These are phyloP conservation scores for Pleuronectes platessa DNA, from an alignment of 2,113 vertebrate species.

Conservation along the genomic window DNA sequence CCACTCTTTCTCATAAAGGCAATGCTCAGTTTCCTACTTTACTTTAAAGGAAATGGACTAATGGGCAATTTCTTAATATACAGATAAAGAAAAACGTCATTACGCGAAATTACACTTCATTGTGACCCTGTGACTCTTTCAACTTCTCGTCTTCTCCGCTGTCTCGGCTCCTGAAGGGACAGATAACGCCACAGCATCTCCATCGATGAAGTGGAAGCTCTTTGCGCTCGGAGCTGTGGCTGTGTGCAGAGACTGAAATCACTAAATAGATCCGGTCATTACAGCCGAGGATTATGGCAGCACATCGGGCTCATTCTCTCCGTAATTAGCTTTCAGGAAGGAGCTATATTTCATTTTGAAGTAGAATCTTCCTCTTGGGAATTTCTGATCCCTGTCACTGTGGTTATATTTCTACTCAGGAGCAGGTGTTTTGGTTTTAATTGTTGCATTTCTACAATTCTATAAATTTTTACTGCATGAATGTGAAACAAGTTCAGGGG, in stretches of 20 bases:
- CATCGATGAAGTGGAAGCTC: conserved; percentile 48
- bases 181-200: conserved; percentile 43
- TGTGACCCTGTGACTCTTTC: conserved; percentile 29
- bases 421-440: too few relatives aligned
- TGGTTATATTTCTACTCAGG: not conserved
- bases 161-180: conserved; percentile 29
- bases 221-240: conserved; percentile 26
- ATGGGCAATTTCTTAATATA: not conserved
- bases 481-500: too few relatives aligned
- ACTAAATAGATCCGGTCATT: conserved; percentile 68
- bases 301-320: conserved; percentile 28
- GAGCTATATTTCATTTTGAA: conserved; percentile 54
- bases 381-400: not conserved
- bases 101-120: conserved; percentile 18
- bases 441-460: too few relatives aligned
- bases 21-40: not conserved
- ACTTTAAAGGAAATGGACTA: not conserved
- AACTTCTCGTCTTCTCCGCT: not conserved
- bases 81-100: conserved; percentile 33
- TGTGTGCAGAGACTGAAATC: conserved; percentile 52
- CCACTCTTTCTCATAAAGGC: not conserved
- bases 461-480: too few relatives aligned
- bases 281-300: conserved; percentile 55
- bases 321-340: conserved; percentile 55
- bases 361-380: not conserved